Base-by-base conservation (phyloP, 2,113 vertebrate species). In the Ageneiosus marmoratus region DNA sequence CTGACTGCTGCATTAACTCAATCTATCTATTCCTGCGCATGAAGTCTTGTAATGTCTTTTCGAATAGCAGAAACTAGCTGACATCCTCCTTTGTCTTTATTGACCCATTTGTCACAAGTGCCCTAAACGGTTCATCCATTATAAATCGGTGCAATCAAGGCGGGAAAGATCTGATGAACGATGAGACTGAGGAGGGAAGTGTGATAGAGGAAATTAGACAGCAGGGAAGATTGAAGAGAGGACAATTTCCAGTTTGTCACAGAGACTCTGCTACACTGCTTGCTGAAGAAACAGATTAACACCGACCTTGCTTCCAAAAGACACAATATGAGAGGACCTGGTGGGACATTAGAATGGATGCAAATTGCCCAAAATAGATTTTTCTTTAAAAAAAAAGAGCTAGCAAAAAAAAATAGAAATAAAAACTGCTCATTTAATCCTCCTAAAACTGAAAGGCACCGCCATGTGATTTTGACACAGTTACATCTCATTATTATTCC, bases 231-330 rank as follows among this genome's bases (percentile, higher is more conserved):
- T n/a, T 46, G 53, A 53, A 48, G 62, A 69, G 50, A 9, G 77
- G 63, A 82, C 74, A 82, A 82, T 73, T 79, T 70, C 65, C 72
- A 67, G 78, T 69, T 53, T 81, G 74, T 81, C 27, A 46, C 56
- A 69, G 18, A 34, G 50, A 75, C 73, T 67, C 18, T 22, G 41
- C 41, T 51, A 55, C 79, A 72, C 37, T 44, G 41, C 16, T 65
- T 81, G 80, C 67, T 58, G 55, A 76, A 83, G 29, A 65, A 75
- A 77, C 11, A 60, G 62, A 60, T 73, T n/a, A 72, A 79, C 67
- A 58, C 53, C 41, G 51, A 77, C 72, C 44, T 46, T 69, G 60
- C 74, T 27, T 69, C n/a, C 22, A 41, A 32, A 82, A 22, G 44
- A 81, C 84, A 77, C 79, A 70, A 70, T 50, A 80, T 0, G 37